These are phyloP conservation scores for Notothenia coriiceps DNA, from an alignment of 2,113 vertebrate genomes.

Conservation along the genomic window DNA sequence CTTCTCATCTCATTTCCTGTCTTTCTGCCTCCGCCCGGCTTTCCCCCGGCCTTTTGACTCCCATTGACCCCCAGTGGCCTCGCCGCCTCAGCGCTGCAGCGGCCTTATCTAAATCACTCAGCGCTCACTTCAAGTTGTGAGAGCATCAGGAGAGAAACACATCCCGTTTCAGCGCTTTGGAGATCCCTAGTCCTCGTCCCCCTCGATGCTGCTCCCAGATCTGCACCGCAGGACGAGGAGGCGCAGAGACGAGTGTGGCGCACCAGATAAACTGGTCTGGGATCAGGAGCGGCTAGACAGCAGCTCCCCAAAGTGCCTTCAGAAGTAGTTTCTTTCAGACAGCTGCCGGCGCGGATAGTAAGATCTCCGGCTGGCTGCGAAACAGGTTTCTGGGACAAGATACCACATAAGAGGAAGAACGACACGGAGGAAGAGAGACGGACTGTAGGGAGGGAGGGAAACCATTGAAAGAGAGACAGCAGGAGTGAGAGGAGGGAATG, in stretches of 20 bases:
- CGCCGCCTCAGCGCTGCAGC: conserved; percentile 29
- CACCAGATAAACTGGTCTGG: conserved; percentile 74
- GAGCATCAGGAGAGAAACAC: conserved; percentile 19
- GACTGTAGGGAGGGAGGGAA: conserved; percentile 26
- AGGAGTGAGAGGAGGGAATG: conserved; percentile 8
- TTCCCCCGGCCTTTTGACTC: conserved; percentile 53
- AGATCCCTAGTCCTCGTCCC: conserved; percentile 26
- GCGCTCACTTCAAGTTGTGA: conserved; percentile 54
- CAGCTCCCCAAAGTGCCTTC: conserved; percentile 44
- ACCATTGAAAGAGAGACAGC: conserved; percentile 16
- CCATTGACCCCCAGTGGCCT: conserved; percentile 49
- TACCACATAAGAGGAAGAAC: conserved; percentile 49
- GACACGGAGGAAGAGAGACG: conserved; percentile 22
- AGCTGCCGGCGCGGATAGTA: conserved; percentile 67
- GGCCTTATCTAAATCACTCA: conserved; percentile 64
- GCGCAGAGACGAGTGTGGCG: conserved; percentile 42
- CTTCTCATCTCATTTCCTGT: conserved; percentile 49
- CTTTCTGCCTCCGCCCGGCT: conserved; percentile 33
- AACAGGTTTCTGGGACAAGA: conserved; percentile 67
- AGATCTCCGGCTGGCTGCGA: conserved; percentile 40
- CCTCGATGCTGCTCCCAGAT: conserved; percentile 32
- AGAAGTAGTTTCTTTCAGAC: conserved; percentile 63
- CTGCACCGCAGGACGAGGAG: background rate
- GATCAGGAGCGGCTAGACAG: conserved; percentile 52
- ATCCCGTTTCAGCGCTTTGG: conserved; percentile 60